Evolutionary conservation across 2,797 vertebrate species (phyloP), one percentile per base, ranked within the genome.

Genomic region (Channa striata): DNA sequence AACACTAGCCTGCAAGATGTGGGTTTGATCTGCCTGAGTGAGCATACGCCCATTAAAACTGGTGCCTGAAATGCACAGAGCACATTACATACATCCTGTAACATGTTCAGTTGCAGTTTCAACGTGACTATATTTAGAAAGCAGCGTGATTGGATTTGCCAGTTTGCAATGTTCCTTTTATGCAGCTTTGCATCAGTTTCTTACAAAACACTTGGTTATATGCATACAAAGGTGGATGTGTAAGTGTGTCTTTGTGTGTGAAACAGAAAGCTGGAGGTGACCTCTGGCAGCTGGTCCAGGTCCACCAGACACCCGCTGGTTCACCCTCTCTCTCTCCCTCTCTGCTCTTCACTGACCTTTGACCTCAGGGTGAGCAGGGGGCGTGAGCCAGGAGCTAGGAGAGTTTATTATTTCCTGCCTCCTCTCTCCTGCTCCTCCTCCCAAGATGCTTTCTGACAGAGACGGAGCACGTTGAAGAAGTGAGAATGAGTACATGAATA

Each of bases 401-500:
- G 89, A 93, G 91, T 94, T 93, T 93, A 93, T 93, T 91, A 92
- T 93, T 94, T 94, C 92, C 93, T 93, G 90, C 74, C 72, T 87
- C 85, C 77, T 78, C 78, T 82, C 77, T 76, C 57, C 57, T 68
- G 63, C 42, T 60, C 48, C 61, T 80, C 78, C 80, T 79, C 66
- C n/a, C 47, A 62, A 59, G 81, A 82, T 77, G 68, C 64, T 44
- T 19, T 53, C 44, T 42, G 60, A 67, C 60, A 82, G 61, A 54
- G 66, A 59, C 34, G 61, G 54, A 67, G 70, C 52, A 39, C 43
- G 59, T 74, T 61, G 54, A 70, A 80, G 74, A 39, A 54, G 54
- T 0, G 54, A 63, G 50, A 68, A 54, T 63, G 72, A 81, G 72
- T 34, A 1, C 8, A 34, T 40, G 56, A 68, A 59, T 60, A 39